These are phyloP conservation scores for Leptoclinus maculatus DNA, from an alignment of 2,797 vertebrate species.

Conservation along the genomic window DNA sequence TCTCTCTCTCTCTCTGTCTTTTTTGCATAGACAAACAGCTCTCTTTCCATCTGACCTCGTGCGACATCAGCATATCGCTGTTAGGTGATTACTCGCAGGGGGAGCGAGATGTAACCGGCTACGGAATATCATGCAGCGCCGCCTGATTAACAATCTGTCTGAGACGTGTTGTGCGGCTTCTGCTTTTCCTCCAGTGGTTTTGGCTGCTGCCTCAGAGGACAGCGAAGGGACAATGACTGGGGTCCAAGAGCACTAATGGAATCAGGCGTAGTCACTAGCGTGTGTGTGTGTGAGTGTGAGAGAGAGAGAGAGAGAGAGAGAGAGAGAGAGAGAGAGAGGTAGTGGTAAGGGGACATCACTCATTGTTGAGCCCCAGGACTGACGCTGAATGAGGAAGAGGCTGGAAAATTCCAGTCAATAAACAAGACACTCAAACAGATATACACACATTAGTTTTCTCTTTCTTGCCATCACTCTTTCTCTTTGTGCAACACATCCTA, in stretches of 20 bases:
- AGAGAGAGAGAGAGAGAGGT: neutral
- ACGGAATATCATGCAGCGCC: conserved; percentile 63
- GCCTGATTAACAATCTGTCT: conserved; percentile 75
- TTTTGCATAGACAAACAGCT: conserved; percentile 46
- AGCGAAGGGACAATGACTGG: conserved; percentile 54
- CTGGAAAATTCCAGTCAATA: conserved; percentile 42
- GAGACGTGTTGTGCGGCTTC: conserved; percentile 52
- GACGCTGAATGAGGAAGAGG: conserved; percentile 29
- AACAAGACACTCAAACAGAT: conserved; percentile 27
- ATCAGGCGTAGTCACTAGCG: conserved; percentile 37
- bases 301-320: neutral
- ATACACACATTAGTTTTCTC: neutral
- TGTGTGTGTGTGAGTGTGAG: conserved; percentile 8
- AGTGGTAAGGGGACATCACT: conserved; percentile 34
- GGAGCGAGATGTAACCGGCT: conserved; percentile 51
- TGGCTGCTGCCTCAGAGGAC: conserved; percentile 69
- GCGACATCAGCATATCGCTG: conserved; percentile 62
- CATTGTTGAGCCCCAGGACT: conserved; percentile 39
- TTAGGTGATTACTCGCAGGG: conserved; percentile 68
- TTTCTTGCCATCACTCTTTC: neutral
- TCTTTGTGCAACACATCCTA: conserved; percentile 4
- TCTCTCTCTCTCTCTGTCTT: conserved; percentile 15
- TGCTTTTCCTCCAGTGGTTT: conserved; percentile 57
- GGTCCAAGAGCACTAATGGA: conserved; percentile 69
- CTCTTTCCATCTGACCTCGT: conserved; percentile 57